Base-by-base conservation (phyloP, 2,797 vertebrate genomes). In the Corythornis leucogaster region DNA sequence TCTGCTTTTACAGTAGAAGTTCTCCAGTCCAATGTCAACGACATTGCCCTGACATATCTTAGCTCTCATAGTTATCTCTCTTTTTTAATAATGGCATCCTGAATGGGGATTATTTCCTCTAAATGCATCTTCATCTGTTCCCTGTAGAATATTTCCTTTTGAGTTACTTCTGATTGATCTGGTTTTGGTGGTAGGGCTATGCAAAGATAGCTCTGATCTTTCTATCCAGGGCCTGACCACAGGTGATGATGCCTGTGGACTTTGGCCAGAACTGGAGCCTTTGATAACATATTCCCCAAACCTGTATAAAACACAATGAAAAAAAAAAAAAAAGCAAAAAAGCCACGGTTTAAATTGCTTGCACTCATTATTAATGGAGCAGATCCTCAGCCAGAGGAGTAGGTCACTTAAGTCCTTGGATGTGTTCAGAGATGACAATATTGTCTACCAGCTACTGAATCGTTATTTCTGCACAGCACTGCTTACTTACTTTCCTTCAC, bases 1-100 rank as follows among this genome's bases (percentile, higher is more conserved):
- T 87, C 89, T 66, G 90, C 90, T 95, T 96, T 96, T 94, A 87
- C 93, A 71, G 84, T 85, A 76, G 90, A 95, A 95, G 89, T 95
- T 90, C 93, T 95, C 94, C 90, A 93, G 91, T 95, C 93, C 92
- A 89, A 92, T 94, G 96, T 94, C 95, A 94, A 93, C 21, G 95
- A 97, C 93, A 90, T 94, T 95, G 91, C 92, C 93, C 95, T 95
- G 93, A 90, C 94, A 93, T 81, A 93, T 90, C 87, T 93, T 76
- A 87, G 85, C 93, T 95, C 85, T 89, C 83, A 92, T 96, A 88
- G 93, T 93, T 94, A 66, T 92, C 80, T 83, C 68, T 90, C 58
- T 94, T 91, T 93, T 95, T 94, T 92, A 93, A 96, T 92, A 97
- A 96, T 69, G 79, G 90, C 94, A 94, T 92, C 85, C 92, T 92